Evolutionary conservation across 2,888 invertebrate genomes (phyloP).

Genomic region (Drosophila pseudotalamancana): DNA sequence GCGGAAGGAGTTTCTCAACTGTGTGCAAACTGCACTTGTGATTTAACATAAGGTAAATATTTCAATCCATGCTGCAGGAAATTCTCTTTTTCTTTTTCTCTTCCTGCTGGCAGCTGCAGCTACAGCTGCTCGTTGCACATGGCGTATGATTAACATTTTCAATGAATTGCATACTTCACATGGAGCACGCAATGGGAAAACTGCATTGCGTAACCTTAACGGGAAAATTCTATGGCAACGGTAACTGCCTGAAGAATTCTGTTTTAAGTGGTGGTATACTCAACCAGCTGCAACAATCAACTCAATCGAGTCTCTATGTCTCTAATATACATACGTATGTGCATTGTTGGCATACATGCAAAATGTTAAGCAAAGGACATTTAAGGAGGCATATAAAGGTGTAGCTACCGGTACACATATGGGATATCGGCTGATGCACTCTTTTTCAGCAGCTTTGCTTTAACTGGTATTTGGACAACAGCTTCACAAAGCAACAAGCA

Average conservation of each 20-base stretch:
- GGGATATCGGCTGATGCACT: too few relatives aligned
- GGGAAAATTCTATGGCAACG: neutral
- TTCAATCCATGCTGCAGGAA: neutral
- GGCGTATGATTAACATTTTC: constrained; percentile 71
- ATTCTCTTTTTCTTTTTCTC: constrained; percentile 4
- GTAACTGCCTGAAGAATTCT: too few relatives aligned
- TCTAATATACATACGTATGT: too few relatives aligned
- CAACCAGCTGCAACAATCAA: too few relatives aligned
- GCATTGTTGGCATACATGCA: neutral
- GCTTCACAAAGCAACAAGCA: constrained; percentile 48
- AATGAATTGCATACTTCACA: constrained; percentile 64
- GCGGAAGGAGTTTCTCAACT: neutral
- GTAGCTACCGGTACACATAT: neutral
- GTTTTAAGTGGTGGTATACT: neutral
- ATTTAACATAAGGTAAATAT: constrained; percentile 15
- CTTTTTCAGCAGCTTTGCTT: constrained; percentile 4
- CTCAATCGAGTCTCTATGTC: too few relatives aligned
- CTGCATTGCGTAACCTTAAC: constrained; percentile 29
- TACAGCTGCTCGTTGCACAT: constrained; percentile 44
- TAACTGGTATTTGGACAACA: constrained; percentile 34
- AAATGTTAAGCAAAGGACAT: neutral
- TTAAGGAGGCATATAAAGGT: neutral
- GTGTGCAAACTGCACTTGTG: constrained; percentile 13
- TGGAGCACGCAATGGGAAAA: constrained; percentile 41
- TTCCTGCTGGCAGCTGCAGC: constrained; percentile 1